Base-by-base conservation (phyloP, 1,140 invertebrate genomes). In the Bombus superbus region DNA sequence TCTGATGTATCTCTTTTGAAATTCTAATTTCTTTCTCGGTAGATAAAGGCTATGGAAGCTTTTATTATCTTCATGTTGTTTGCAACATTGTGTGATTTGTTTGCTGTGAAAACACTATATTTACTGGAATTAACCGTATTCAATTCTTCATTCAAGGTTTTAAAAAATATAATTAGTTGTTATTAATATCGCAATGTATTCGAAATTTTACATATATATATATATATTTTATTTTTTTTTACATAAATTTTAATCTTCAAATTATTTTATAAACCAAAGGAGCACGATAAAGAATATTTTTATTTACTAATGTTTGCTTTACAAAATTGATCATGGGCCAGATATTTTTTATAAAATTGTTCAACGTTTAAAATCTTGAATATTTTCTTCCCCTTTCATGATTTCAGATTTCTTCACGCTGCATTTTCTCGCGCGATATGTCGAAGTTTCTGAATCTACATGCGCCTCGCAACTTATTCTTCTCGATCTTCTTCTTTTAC, bases 1-100 rank as follows among this genome's bases (percentile, higher is more conserved):
- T 42, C 18, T 28, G 18, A 32, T 22, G 75, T 28, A 40, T 77
- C 53, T 59, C 25, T 15, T 59, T 77, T 77, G 38, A 77, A 59
- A 77, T 77, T 77, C 53, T 77, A 77, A 77, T 77, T 62, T n/a
- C 38, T 28, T 59, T 25, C 35, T 59, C 22, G 8, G 4, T n/a
- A 13, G 25, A 15, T n/a, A n/a, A 35, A 28, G n/a, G 13, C 22
- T 75, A 15, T 57, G 35, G 28, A n/a, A 62, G 25, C 32, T 38
- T 53, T 75, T 47, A 25, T 75, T 75, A 11, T 18, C 15, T 57
- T 38, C 11, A 44, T 15, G 53, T 9, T 75, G 35, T n/a, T 53
- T 25, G 42, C 35, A 53, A 57, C 32, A 75, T 72, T 25, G 22
- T 35, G 10, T 2, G 32, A n/a, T 62, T 62, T 76, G 13, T 40